Conservation (phyloP, 2,797 vertebrate genomes). For the Iguana delicatissima region DNA sequence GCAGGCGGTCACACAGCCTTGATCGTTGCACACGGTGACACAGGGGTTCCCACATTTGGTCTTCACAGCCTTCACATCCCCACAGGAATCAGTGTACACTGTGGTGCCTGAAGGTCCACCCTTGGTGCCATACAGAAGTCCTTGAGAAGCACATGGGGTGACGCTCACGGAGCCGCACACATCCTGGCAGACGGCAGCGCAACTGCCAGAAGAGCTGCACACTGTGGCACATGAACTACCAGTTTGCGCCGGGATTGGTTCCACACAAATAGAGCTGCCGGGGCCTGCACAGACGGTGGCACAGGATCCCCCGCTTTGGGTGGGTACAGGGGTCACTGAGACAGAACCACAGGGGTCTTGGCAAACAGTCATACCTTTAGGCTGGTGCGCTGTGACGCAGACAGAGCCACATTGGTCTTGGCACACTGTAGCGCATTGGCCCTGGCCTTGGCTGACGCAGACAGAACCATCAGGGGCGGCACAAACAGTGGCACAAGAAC, state of each 20-base stretch:
- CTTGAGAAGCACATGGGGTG: background rate
- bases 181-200: background rate
- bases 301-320: background rate
- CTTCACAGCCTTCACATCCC: background rate
- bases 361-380: background rate
- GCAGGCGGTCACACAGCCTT: background rate
- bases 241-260: background rate
- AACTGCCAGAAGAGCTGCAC: background rate
- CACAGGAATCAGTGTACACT: background rate
- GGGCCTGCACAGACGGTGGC: background rate
- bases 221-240: background rate
- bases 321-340: background rate
- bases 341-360: background rate
- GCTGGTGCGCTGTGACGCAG: background rate
- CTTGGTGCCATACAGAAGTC: background rate
- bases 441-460: background rate
- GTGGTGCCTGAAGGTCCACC: accelerated
- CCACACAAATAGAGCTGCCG: background rate
- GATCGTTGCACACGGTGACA: accelerated
- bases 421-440: background rate
- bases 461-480: background rate
- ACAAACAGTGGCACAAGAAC: background rate
- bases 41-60: background rate
- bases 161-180: background rate
- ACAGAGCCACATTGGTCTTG: background rate